These are phyloP conservation scores for Aviceda subcristata DNA, from an alignment of 2,113 vertebrate species.

Conservation along the genomic window DNA sequence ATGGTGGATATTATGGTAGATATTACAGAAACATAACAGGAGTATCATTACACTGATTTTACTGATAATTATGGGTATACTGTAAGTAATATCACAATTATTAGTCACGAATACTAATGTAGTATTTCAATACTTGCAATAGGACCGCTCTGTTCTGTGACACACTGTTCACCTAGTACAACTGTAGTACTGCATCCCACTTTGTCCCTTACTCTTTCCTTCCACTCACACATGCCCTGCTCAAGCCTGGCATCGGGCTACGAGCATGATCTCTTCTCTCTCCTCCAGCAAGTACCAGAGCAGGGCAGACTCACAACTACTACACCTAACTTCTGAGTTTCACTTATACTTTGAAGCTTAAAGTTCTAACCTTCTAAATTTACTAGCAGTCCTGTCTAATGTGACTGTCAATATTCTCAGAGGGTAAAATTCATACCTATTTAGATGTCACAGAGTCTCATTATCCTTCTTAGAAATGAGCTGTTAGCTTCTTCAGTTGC, in stretches of 20 bases:
- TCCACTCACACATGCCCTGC: neutral
- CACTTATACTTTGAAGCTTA: neutral
- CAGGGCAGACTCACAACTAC: neutral
- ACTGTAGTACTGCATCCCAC: too few species aligned
- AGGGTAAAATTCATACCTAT: neutral
- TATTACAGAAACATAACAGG: neutral
- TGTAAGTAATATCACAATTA: neutral
- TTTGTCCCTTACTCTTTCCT: neutral
- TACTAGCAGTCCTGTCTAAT: neutral
- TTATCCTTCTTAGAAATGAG: neutral
- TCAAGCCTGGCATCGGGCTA: neutral
- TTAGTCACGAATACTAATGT: neutral
- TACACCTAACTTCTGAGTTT: neutral
- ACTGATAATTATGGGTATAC: neutral
- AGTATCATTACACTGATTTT: neutral
- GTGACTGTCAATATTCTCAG: neutral
- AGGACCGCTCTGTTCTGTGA: neutral
- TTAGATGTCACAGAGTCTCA: neutral
- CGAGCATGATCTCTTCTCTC: neutral
- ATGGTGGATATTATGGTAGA: neutral
- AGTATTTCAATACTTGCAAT: neutral
- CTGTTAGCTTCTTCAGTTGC: neutral
- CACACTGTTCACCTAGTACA: neutral
- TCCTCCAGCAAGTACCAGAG: neutral
- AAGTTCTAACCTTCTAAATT: neutral